These are phyloP conservation scores for Steinernema hermaphroditum DNA, from an alignment of 2,888 invertebrate genomes.

Conservation along the genomic window DNA sequence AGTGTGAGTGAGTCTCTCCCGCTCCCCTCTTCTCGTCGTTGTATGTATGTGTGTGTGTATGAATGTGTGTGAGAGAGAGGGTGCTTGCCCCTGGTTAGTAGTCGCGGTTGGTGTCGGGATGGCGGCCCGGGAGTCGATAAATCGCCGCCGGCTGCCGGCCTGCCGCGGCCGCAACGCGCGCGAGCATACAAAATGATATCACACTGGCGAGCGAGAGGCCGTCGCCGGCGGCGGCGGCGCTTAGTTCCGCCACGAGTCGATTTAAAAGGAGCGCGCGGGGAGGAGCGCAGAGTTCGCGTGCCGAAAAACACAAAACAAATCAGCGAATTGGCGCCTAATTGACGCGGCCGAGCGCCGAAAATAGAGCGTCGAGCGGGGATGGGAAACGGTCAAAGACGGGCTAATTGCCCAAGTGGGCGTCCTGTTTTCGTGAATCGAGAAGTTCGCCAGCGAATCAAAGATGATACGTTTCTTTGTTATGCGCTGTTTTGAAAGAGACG, in stretches of 20 bases:
- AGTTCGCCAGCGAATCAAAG: background rate
- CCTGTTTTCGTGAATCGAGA: background rate
- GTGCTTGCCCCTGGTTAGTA: conserved; percentile 22
- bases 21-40: background rate
- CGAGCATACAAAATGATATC: conserved; percentile 26
- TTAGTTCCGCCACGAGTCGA: background rate
- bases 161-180: background rate
- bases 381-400: background rate
- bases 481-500: too few species aligned
- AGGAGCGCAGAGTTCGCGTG: background rate
- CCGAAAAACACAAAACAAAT: conserved; percentile 25
- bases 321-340: conserved; percentile 26
- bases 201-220: conserved; percentile 1
- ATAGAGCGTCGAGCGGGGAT: background rate
- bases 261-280: conserved; percentile 3
- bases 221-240: background rate
- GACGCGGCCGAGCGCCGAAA: background rate
- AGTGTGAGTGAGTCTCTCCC: conserved; percentile 20
- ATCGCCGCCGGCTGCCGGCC: conserved; percentile 28
- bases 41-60: conserved; percentile 3
- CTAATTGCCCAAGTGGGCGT: conserved; percentile 26
- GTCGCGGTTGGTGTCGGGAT: conserved; percentile 6
- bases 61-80: background rate
- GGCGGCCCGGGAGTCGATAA: conserved; percentile 20
- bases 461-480: background rate